Base-by-base conservation (phyloP, 2,888 invertebrate species). In the Hermodice carunculata region DNA sequence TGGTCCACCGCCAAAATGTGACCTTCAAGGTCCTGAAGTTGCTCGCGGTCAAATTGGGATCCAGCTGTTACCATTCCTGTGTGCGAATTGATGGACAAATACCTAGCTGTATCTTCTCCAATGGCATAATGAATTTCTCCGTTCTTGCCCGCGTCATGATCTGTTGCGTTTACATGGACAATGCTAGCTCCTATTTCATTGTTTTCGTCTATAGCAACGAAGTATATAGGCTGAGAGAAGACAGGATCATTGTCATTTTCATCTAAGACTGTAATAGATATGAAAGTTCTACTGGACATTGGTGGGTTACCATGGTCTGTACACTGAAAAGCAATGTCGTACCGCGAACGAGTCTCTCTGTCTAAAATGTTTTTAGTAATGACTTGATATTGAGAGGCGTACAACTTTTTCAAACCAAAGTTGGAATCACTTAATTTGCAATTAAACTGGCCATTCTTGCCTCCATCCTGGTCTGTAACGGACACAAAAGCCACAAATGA, bases 31-130 rank as follows among this genome's bases (percentile, higher is more conserved):
- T 32, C n/a, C 17, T 34, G n/a, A 3, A 51, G 37, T 11, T 8
- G 29, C 83, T 98, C 98, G 81, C 94, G 97, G 87, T 97, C 96
- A 83, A 97, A 97, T 0, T 92, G 90, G 0, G 91, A 89, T 59
- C 92, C 91, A 0, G 95, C 92, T 2, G 91, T 92, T 0, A 98
- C 92, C 37, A 92, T 86, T 0, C 97, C 97, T 1, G 92, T 90
- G 1, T 87, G 86, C 0, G 91, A 82, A 84, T 96, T 93, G 17
- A 59, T 37, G 26, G 31, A 1, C 3, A 69, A 34, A 5, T 65
- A 31, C 11, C 54, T 53, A 14, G 40, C 32, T 3, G 69, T 59
- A 22, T 64, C 56, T 19, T 74, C 76, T 28, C 32, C 43, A 14
- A 64, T 26, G 3, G 14, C 44, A 57, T 73, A 73, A 5, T 54